Conservation (phyloP, 1,140 invertebrate species). For the Eriocheir sinensis region DNA sequence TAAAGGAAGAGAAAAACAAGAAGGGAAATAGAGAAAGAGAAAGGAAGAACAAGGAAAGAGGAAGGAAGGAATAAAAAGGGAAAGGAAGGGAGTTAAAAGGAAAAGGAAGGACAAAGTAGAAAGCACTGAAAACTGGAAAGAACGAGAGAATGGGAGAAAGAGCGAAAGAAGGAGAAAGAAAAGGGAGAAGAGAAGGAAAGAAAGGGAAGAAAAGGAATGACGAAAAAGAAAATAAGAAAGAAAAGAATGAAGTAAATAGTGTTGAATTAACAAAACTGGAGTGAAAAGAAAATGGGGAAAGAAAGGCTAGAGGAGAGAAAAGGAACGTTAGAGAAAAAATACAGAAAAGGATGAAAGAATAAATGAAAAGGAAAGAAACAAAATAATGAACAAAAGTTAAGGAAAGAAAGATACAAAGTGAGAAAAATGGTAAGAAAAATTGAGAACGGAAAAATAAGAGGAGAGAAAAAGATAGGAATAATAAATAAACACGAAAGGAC, state of each 20-base stretch:
- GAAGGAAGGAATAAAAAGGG: no score
- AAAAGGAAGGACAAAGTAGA: no score
- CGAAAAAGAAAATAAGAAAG: no score
- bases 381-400: neutral
- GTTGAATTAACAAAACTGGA: neutral
- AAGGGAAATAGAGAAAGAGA: neutral
- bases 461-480: neutral
- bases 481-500: neutral
- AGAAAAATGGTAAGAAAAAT: neutral
- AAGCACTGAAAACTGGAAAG: no score
- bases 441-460: neutral
- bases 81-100: no score
- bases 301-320: neutral
- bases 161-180: no score
- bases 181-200: no score
- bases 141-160: no score
- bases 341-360: neutral
- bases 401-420: neutral
- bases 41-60: no score
- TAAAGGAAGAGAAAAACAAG: neutral
- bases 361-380: neutral
- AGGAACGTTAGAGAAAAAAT: no score
- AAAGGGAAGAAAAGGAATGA: no score
- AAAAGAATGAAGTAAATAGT: neutral
- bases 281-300: neutral